These are phyloP conservation scores for Dendronephthya gigantea DNA, from an alignment of 64 coral and sea anemone species.

Conservation along the genomic window DNA sequence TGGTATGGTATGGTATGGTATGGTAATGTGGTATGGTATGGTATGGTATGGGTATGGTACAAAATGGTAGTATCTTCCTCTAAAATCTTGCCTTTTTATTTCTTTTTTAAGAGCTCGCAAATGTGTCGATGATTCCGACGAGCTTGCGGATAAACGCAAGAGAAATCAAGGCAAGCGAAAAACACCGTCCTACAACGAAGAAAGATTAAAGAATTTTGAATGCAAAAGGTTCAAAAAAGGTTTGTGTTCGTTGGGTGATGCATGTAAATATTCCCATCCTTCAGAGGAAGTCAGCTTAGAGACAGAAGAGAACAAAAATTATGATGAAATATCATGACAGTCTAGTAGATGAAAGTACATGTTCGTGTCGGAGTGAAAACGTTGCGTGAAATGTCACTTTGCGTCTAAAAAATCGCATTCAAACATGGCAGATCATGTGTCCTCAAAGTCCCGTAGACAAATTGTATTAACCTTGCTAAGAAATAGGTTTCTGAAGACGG, in stretches of 20 bases:
- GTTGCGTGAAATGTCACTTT: too few relatives aligned
- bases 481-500: too few relatives aligned
- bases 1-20: too few relatives aligned
- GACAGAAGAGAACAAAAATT: not conserved
- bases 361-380: too few relatives aligned
- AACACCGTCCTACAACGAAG: slow-evolving; percentile 17
- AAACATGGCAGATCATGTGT: too few relatives aligned
- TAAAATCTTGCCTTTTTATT: not conserved
- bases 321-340: not conserved
- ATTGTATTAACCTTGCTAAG: too few relatives aligned
- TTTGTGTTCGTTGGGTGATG: slow-evolving; percentile 39
- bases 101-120: slow-evolving; percentile 36
- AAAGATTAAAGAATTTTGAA: slow-evolving; percentile 42
- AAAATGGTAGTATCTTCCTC: too few relatives aligned
- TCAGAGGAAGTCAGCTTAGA: too few relatives aligned
- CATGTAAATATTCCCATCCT: slow-evolving; percentile 56
- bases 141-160: slow-evolving; percentile 43
- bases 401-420: too few relatives aligned
- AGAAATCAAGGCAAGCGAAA: slow-evolving; percentile 48
- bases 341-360: not conserved
- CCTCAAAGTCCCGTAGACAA: too few relatives aligned
- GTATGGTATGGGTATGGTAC: too few relatives aligned
- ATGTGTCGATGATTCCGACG: slow-evolving; percentile 15
- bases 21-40: too few relatives aligned
- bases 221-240: slow-evolving; percentile 60